phyloP scores from a whole-genome alignment of 2,888 invertebrate species.

The Lepidochitona cinerea region DNA sequence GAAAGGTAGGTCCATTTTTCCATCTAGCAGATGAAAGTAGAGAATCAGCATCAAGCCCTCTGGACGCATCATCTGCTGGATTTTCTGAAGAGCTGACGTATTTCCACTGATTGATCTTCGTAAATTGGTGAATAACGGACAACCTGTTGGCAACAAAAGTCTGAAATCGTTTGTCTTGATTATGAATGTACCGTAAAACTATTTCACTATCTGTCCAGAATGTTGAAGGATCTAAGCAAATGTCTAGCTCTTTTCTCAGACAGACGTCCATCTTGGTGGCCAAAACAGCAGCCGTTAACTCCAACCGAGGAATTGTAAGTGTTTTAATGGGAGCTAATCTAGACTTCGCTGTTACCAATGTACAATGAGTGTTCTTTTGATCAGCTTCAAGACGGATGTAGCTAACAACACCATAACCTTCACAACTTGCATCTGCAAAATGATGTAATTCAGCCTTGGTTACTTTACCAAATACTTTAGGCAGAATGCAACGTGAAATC shows the following conservation, averaged over 20 bases:
- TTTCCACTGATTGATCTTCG: constrained; percentile 15
- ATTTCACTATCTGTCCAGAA: constrained; percentile 16
- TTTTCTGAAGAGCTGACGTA: background rate
- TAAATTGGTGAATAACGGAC: too few relatives aligned
- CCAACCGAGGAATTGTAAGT: constrained; percentile 14
- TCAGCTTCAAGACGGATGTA: too few relatives aligned
- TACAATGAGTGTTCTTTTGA: constrained; percentile 3
- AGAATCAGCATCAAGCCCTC: background rate
- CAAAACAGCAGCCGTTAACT: constrained; percentile 7
- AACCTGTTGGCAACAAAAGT: constrained; percentile 16
- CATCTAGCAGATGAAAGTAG: background rate
- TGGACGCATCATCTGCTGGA: constrained; percentile 10
- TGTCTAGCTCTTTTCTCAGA: background rate
- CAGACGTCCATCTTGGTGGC: constrained; percentile 5
- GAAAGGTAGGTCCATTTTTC: constrained; percentile 8
- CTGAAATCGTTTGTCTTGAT: constrained; percentile 12
- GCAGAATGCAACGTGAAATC: too few relatives aligned
- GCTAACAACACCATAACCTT: too few relatives aligned
- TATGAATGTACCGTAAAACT: constrained; percentile 9
- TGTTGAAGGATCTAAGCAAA: background rate
- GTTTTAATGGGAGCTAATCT: constrained; percentile 10
- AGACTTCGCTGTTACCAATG: constrained; percentile 8
- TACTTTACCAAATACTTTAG: too few relatives aligned
- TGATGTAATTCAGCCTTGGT: too few relatives aligned
- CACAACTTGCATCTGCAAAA: too few relatives aligned